These are phyloP conservation scores for Muscina levida DNA, from an alignment of 2,888 invertebrate species.

Conservation along the genomic window DNA sequence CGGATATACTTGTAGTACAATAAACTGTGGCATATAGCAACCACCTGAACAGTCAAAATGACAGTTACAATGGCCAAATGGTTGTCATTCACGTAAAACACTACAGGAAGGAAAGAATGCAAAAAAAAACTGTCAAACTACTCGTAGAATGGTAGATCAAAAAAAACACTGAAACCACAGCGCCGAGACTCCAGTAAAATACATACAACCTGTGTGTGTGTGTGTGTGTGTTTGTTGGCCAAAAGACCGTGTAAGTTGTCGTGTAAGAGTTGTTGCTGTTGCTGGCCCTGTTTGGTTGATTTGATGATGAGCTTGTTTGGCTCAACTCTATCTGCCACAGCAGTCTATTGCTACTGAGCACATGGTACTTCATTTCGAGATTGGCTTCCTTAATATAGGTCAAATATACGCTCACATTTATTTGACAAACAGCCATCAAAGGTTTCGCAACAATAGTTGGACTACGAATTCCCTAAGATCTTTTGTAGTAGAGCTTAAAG, in stretches of 20 bases:
- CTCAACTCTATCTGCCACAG: constrained; percentile 49
- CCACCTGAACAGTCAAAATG: constrained; percentile 44
- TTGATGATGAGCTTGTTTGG: constrained; percentile 60
- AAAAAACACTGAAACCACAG: neutral
- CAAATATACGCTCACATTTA: too few species aligned
- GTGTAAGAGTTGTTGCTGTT: constrained; percentile 33
- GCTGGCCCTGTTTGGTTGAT: constrained; percentile 50
- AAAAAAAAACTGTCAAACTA: constrained; percentile 48
- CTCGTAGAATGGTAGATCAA: constrained; percentile 13
- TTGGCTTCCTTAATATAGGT: neutral
- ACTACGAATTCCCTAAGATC: too few species aligned
- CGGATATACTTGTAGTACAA: neutral
- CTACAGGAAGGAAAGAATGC: constrained; percentile 42
- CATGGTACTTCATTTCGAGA: constrained; percentile 42
- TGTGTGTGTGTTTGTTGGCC: neutral
- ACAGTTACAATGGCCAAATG: constrained; percentile 57
- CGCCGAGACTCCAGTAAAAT: too few species aligned
- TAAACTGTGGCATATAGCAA: constrained; percentile 44
- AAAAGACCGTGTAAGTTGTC: constrained; percentile 53
- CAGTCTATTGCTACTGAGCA: constrained; percentile 53
- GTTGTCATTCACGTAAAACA: constrained; percentile 56
- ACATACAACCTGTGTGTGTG: neutral
- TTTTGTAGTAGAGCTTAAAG: too few species aligned
- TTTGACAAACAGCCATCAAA: too few species aligned
- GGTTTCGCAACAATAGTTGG: too few species aligned